These are phyloP conservation scores for Cephalopachus bancanus DNA, from an alignment of 2,797 vertebrate species.

Conservation along the genomic window DNA sequence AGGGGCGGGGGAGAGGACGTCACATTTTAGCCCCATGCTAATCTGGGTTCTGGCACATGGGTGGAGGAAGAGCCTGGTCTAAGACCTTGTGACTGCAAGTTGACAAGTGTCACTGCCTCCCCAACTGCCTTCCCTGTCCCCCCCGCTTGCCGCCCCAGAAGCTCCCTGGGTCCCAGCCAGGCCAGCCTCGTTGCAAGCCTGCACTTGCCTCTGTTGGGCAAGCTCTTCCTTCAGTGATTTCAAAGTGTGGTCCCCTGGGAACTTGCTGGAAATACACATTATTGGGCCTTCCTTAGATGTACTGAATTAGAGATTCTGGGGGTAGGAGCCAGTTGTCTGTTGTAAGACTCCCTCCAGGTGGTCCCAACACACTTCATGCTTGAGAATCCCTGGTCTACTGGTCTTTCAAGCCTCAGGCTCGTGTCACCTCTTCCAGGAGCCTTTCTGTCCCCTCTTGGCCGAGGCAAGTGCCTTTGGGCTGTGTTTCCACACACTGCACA, in stretches of 20 bases:
- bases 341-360: not conserved
- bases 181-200: not conserved
- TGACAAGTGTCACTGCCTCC: no score
- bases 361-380: not conserved
- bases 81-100: not conserved
- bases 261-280: not conserved
- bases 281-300: not conserved
- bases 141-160: not conserved
- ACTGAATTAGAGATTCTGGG: not conserved
- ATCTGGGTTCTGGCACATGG: not conserved
- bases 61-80: not conserved
- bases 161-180: not conserved
- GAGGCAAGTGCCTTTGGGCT: not conserved
- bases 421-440: not conserved
- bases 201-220: not conserved
- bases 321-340: not conserved
- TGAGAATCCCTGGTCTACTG: not conserved
- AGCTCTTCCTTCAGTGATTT: not conserved
- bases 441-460: not conserved
- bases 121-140: no score
- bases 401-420: not conserved
- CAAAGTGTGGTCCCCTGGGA: not conserved
- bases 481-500: not conserved
- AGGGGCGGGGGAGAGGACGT: not conserved
- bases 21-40: not conserved